Evolutionary conservation across 1,140 invertebrate species (phyloP).

Genomic region (Ridgeia piscesae): DNA sequence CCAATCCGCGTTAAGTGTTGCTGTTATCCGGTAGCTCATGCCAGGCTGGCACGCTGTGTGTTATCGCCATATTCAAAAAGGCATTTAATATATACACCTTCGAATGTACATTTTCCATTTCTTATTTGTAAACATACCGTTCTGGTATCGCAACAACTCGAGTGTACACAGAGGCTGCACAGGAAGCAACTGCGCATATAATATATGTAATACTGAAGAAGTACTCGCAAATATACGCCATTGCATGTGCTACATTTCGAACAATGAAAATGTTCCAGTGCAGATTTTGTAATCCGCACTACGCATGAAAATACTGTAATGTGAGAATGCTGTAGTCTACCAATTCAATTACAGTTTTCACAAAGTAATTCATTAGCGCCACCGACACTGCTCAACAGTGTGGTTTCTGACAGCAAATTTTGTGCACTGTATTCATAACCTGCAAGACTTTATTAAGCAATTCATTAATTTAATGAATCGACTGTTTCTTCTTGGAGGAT

Average conservation of each 20-base stretch:
- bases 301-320: not conserved
- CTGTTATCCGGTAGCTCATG: too few relatives aligned
- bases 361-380: not conserved
- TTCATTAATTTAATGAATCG: not conserved
- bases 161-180: not conserved
- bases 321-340: not conserved
- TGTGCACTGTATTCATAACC: not conserved
- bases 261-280: too few relatives aligned
- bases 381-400: not conserved
- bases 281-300: not conserved
- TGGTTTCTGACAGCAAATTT: not conserved
- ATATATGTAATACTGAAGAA: not conserved
- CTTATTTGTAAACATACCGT: too few relatives aligned
- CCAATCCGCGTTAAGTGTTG: too few relatives aligned
- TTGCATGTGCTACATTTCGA: not conserved
- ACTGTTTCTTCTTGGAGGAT: not conserved
- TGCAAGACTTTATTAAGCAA: not conserved
- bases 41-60: too few relatives aligned
- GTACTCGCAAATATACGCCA: not conserved
- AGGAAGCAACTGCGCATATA: not conserved
- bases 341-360: not conserved
- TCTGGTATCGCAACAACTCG: not conserved
- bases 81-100: too few relatives aligned
- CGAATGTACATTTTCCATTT: too few relatives aligned
- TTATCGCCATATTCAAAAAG: too few relatives aligned